These are phyloP conservation scores for Deroptyus accipitrinus DNA, from an alignment of 2,113 vertebrate genomes.

Conservation along the genomic window DNA sequence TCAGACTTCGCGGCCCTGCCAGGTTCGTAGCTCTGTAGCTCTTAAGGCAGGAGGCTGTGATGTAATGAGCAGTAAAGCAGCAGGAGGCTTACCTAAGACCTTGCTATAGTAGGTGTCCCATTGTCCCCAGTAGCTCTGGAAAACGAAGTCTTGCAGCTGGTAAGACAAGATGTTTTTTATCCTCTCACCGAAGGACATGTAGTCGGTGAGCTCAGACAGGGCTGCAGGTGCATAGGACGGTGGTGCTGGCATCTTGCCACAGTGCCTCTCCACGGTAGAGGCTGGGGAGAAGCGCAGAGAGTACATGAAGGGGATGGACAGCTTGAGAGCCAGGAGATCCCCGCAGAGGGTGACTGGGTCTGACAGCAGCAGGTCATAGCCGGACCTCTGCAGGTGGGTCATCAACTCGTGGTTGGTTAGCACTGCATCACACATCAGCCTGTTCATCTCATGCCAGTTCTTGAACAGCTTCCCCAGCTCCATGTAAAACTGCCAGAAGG, in stretches of 20 bases:
- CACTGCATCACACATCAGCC: constrained; percentile 62
- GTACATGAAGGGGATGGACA: constrained; percentile 74
- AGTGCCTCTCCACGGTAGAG: constrained; percentile 74
- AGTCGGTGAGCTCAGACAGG: constrained; percentile 77
- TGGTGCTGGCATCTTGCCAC: constrained; percentile 73
- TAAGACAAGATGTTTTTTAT: constrained; percentile 75
- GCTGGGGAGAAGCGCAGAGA: constrained; percentile 73
- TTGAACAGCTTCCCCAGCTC: constrained; percentile 54
- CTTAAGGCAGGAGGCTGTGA: not conserved
- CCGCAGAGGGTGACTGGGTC: constrained; percentile 72
- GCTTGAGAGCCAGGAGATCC: constrained; percentile 74
- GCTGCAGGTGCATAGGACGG: constrained; percentile 65
- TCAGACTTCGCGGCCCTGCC: not conserved
- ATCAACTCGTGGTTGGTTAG: constrained; percentile 67
- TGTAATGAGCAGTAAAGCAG: not conserved
- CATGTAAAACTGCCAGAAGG: constrained; percentile 71
- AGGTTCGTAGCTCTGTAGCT: not conserved
- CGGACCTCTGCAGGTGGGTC: constrained; percentile 48
- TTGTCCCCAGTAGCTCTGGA: constrained; percentile 69
- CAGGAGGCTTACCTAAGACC: constrained; percentile 71
- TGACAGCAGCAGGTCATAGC: constrained; percentile 70
- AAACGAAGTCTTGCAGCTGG: constrained; percentile 71
- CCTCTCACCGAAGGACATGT: constrained; percentile 73
- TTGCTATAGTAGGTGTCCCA: constrained; percentile 76
- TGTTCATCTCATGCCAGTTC: constrained; percentile 22